Conservation (phyloP, 2,113 vertebrate genomes). For the Phylloscopus trochilus region DNA sequence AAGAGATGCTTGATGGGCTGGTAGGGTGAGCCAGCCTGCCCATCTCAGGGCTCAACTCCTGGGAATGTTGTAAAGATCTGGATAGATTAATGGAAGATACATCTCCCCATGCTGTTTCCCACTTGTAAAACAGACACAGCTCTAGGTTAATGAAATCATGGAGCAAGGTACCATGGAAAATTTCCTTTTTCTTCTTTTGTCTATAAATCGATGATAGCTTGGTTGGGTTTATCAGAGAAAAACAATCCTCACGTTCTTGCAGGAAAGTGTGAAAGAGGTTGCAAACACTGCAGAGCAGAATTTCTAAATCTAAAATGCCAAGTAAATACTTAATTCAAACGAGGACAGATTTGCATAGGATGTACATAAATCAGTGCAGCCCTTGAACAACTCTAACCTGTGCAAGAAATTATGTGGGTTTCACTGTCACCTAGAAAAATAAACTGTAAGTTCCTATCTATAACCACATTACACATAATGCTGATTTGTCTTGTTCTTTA, state of each 20-base stretch:
- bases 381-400: neutral
- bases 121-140: neutral
- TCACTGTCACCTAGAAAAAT: neutral
- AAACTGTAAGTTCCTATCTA: neutral
- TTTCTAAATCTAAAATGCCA: neutral
- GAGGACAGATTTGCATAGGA: constrained; percentile 21
- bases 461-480: neutral
- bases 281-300: neutral
- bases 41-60: rapidly evolving
- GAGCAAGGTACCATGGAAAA: neutral
- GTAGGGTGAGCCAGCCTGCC: neutral
- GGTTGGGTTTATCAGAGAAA: neutral
- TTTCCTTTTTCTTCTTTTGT: neutral
- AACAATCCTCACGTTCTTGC: neutral
- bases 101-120: neutral
- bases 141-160: neutral
- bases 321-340: neutral
- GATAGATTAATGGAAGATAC: neutral
- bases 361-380: neutral
- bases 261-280: neutral
- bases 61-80: neutral
- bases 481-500: neutral
- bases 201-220: neutral
- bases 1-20: neutral
- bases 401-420: neutral